These are phyloP conservation scores for Oikopleura vanhoeffeni DNA, from an alignment of 23 tunicate species.

Conservation along the genomic window DNA sequence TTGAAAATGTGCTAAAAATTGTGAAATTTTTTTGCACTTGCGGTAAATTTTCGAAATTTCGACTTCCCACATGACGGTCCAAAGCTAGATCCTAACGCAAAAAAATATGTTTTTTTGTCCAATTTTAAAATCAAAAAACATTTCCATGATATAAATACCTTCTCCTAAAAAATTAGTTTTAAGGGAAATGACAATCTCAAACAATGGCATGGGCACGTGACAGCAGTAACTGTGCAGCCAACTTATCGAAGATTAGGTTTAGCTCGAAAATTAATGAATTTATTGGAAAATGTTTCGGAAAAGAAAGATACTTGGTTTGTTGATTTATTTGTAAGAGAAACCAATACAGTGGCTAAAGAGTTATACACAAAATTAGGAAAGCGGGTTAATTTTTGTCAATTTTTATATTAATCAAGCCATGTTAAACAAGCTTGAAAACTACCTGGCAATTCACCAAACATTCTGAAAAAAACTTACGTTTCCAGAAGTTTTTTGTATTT, in stretches of 20 bases:
- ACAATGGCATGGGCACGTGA: constrained; percentile 99
- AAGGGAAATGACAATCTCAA: neutral
- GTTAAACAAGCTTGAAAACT: neutral
- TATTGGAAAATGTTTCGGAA: constrained; percentile 74
- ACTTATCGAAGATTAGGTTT: constrained; percentile 53
- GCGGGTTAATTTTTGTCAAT: no score
- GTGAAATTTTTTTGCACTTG: no score
- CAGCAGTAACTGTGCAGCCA: constrained; percentile 62
- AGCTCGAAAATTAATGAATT: constrained; percentile 60
- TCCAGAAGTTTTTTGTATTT: no score
- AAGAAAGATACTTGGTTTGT: constrained; percentile 29
- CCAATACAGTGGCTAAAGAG: constrained; percentile 9
- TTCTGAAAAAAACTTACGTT: no score
- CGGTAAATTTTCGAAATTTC: no score
- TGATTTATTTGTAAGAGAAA: neutral
- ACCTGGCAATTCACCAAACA: neutral
- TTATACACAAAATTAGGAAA: constrained; percentile 11
- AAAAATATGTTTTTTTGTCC: no score
- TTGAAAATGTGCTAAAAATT: no score
- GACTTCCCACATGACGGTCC: no score
- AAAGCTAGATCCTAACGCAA: no score
- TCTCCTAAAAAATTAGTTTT: neutral
- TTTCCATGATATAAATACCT: no score
- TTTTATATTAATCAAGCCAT: neutral
- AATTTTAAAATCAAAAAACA: no score